Percentiles rank a stretch among this genome's conserved stretches.
phyloP scores from a whole-genome alignment of 2,797 vertebrate genomes.

The Pelochelys cantorii region DNA sequence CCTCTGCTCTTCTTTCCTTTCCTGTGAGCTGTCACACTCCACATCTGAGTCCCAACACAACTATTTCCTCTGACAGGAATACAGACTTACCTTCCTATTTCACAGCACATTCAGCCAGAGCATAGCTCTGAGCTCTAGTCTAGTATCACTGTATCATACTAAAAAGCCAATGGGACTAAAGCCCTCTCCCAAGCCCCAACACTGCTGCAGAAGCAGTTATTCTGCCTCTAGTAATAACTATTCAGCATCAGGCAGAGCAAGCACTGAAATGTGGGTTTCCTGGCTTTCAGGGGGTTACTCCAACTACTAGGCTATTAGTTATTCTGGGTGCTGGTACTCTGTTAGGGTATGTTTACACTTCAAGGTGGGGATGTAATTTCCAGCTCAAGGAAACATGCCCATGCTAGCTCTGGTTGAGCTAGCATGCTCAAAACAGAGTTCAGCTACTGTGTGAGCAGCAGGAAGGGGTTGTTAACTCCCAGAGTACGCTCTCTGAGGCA shows the following conservation, averaged over 20 bases:
- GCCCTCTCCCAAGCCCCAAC: not conserved
- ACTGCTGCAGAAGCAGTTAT: not conserved
- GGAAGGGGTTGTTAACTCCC: not conserved
- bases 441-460: not conserved
- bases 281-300: not conserved
- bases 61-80: rapidly evolving
- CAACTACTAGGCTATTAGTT: not conserved
- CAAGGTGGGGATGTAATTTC: not conserved
- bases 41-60: not conserved
- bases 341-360: not conserved
- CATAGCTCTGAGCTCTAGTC: not conserved
- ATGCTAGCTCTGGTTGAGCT: not conserved
- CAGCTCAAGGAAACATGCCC: not conserved
- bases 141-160: not conserved
- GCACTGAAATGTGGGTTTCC: not conserved
- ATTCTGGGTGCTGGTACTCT: not conserved
- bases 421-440: not conserved
- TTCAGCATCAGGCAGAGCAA: not conserved
- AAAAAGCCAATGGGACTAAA: rapidly evolving
- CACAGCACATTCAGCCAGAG: not conserved
- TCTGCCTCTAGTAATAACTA: not conserved
- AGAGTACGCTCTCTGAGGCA: not conserved
- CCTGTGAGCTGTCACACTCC: not conserved
- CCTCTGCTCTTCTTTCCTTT: not conserved
- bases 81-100: not conserved